A percentile compares a stretch with the other conserved stretches of the same genome.
Conservation (phyloP, 2,888 invertebrate species). For the Gibbula magus region DNA sequence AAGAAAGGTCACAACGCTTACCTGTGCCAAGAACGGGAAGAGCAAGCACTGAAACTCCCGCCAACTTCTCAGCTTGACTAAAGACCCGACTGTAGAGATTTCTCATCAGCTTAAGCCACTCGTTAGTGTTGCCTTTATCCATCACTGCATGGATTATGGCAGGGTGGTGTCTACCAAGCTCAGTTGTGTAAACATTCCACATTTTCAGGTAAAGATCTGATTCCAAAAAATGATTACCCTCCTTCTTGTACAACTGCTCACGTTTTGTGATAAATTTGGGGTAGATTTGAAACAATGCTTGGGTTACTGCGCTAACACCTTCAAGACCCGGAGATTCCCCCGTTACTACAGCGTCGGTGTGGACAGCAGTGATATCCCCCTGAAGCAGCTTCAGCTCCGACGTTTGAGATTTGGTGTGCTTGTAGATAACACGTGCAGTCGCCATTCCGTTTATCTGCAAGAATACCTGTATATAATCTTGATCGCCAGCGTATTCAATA, state of each 20-base stretch:
- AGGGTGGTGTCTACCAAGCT: too few species aligned
- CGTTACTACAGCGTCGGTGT: not conserved
- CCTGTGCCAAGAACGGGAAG: not conserved
- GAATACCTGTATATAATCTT: too few species aligned
- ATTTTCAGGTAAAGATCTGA: too few species aligned
- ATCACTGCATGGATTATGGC: too few species aligned
- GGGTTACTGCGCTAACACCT: not conserved
- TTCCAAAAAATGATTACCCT: too few species aligned
- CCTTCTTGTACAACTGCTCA: too few species aligned
- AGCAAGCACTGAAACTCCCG: not conserved
- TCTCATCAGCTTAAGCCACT: not conserved
- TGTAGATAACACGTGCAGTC: too few species aligned
- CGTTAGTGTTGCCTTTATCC: not conserved
- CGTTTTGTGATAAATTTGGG: too few species aligned
- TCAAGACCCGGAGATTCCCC: not conserved
- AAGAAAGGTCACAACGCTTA: not conserved
- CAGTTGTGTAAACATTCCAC: too few species aligned
- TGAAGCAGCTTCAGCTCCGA: not conserved
- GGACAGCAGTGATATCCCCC: not conserved
- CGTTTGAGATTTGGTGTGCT: too few species aligned
- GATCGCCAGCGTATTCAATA: too few species aligned
- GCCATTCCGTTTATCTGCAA: too few species aligned
- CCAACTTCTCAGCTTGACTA: not conserved
- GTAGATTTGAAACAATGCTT: not conserved
- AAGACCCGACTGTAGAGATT: not conserved